Evolutionary conservation across 2,797 vertebrate species (phyloP).

Genomic region (Parauchenoglanis punctatus): DNA sequence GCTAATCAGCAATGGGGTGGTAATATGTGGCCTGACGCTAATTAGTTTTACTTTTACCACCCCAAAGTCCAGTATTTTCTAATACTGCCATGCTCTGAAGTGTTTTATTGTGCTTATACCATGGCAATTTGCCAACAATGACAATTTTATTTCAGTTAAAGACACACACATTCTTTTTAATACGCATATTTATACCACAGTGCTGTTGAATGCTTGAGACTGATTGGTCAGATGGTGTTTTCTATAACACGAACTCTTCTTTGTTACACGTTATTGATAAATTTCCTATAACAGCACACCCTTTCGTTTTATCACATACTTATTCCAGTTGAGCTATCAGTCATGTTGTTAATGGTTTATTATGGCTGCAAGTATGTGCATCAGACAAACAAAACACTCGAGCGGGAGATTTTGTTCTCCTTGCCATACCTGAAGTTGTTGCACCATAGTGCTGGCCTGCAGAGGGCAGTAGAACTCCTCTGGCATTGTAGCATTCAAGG

Average conservation of each 20-base stretch:
- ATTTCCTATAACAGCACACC: neutral
- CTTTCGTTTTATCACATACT: neutral
- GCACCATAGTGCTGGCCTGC: constrained; percentile 82
- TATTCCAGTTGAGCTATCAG: neutral
- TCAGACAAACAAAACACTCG: neutral
- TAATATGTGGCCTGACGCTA: neutral
- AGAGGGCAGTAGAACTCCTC: constrained; percentile 80
- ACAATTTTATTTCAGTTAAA: neutral
- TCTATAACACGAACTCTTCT: neutral
- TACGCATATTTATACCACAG: neutral
- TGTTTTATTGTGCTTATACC: neutral
- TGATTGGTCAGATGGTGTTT: neutral
- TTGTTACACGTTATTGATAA: neutral
- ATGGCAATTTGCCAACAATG: neutral
- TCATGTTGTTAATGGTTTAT: neutral
- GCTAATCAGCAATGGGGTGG: neutral
- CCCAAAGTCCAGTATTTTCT: neutral
- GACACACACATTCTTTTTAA: neutral
- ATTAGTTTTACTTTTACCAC: neutral
- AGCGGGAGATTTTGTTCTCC: neutral
- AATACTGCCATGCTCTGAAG: neutral
- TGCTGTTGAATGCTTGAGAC: neutral
- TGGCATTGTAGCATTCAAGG: constrained; percentile 65
- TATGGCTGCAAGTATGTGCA: neutral
- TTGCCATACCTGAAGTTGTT: constrained; percentile 88